phyloP scores from a whole-genome alignment of 35 echinoderm and acorn worm genomes.

The Ophioderma brevispina region DNA sequence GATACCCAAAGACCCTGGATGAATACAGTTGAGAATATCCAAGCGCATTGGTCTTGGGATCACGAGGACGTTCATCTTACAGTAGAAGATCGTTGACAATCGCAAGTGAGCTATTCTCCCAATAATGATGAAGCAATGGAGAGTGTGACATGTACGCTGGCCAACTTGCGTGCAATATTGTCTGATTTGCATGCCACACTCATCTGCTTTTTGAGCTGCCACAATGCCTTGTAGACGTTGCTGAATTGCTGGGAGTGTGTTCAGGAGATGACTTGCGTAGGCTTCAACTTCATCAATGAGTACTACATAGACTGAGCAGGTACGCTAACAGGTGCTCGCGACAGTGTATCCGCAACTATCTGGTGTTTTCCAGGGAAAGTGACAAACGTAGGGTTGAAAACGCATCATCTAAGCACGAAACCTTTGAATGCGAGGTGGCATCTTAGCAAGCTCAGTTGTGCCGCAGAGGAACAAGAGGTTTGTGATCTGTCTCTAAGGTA shows the following conservation, averaged over 20 bases:
- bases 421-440: slow-evolving; percentile 55
- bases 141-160: slow-evolving; percentile 32
- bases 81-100: slow-evolving; percentile 52
- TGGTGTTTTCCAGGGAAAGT: slow-evolving; percentile 62
- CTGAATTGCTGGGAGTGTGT: neutral
- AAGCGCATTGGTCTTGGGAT: slow-evolving; percentile 58
- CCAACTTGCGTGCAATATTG: slow-evolving; percentile 54
- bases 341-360: slow-evolving; percentile 26
- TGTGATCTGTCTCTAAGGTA: slow-evolving; percentile 70
- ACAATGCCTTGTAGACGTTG: slow-evolving; percentile 37
- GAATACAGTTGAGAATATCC: slow-evolving; percentile 33
- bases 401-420: slow-evolving; percentile 59
- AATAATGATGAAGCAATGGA: slow-evolving; percentile 37
- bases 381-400: slow-evolving; percentile 14
- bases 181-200: slow-evolving; percentile 27
- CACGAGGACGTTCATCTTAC: slow-evolving; percentile 50
- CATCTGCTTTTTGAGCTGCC: slow-evolving; percentile 43
- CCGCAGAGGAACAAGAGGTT: slow-evolving; percentile 44
- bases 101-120: slow-evolving; percentile 37
- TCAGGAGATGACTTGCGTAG: neutral
- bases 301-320: neutral
- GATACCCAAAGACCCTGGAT: slow-evolving; percentile 50
- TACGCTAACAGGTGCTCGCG: neutral
- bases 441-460: slow-evolving; percentile 39
- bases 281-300: slow-evolving; percentile 23